Conservation (phyloP, 2,113 vertebrate genomes). For the Crotalus tigris region DNA sequence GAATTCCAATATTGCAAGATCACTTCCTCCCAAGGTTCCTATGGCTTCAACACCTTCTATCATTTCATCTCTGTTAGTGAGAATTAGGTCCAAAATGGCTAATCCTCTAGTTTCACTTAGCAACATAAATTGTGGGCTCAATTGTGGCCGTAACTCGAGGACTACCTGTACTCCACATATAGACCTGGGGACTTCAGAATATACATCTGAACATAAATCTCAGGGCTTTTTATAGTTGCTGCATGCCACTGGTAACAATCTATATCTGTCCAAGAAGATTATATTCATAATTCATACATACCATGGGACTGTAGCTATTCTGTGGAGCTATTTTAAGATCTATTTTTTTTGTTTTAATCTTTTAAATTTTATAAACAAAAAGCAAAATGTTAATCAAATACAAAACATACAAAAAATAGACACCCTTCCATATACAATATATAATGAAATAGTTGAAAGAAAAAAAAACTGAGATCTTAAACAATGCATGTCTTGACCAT, state of each 20-base stretch:
- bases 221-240: background rate
- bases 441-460: background rate
- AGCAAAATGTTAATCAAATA: background rate
- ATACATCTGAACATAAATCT: background rate
- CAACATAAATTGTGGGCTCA: too few species aligned
- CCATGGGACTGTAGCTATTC: background rate
- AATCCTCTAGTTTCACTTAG: too few species aligned
- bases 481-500: background rate
- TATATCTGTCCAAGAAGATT: background rate
- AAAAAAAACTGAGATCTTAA: background rate
- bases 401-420: background rate
- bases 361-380: background rate
- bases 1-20: too few species aligned
- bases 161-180: too few species aligned
- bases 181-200: background rate
- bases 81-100: too few species aligned
- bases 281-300: background rate
- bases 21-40: too few species aligned
- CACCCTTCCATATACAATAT: background rate
- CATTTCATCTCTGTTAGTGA: too few species aligned
- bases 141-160: too few species aligned
- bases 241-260: background rate
- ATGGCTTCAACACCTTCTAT: too few species aligned
- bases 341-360: background rate
- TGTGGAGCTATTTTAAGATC: background rate